Percentiles rank a stretch among this genome's conserved stretches.
These are phyloP conservation scores for Andrena haemorrhoa DNA, from an alignment of 2,888 invertebrate species.

Conservation along the genomic window DNA sequence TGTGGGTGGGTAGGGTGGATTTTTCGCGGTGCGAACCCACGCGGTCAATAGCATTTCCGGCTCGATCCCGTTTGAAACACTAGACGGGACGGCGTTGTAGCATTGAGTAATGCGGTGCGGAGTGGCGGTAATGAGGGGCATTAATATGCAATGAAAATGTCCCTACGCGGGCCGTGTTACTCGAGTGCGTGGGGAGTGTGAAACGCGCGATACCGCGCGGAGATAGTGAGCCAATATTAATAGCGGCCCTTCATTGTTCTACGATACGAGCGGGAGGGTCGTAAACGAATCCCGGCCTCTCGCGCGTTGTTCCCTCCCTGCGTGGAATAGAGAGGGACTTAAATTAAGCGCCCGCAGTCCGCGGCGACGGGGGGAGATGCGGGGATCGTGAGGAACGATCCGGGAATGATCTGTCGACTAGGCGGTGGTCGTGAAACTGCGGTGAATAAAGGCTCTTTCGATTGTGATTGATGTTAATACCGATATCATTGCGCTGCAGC, in stretches of 20 bases:
- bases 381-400: conserved; percentile 38
- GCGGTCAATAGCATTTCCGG: conserved; percentile 73
- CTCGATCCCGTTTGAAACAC: conserved; percentile 80
- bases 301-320: conserved; percentile 20
- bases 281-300: conserved; percentile 51
- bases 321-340: conserved; percentile 37
- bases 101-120: conserved; percentile 83
- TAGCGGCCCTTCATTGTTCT: conserved; percentile 79
- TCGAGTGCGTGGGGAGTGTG: conserved; percentile 81
- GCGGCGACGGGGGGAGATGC: conserved; percentile 11
- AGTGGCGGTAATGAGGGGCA: conserved; percentile 82
- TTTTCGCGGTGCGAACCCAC: conserved; percentile 66
- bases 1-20: conserved; percentile 17
- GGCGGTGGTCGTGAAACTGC: background rate
- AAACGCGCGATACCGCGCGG: conserved; percentile 79
- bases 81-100: conserved; percentile 78
- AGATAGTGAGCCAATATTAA: conserved; percentile 81
- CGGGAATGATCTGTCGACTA: conserved; percentile 36
- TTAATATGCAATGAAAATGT: conserved; percentile 84
- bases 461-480: conserved; percentile 23
- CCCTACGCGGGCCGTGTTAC: conserved; percentile 80
- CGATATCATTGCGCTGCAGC: conserved; percentile 19
- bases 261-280: conserved; percentile 65
- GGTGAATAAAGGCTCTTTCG: background rate
- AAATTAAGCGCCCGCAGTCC: conserved; percentile 51